Conservation (phyloP, 1,140 invertebrate genomes). For the Metopolophium dirhodum region DNA sequence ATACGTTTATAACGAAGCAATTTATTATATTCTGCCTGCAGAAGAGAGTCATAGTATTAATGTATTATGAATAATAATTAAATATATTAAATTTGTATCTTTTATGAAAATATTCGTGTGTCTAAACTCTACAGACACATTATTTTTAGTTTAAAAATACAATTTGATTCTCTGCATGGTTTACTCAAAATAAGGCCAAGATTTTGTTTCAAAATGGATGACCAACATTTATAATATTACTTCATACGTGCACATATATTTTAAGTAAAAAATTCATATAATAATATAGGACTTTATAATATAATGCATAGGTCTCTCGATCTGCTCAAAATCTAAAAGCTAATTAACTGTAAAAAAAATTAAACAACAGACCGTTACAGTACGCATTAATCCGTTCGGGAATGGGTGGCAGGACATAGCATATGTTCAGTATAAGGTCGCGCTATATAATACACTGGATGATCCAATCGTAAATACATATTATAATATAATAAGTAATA, state of each 20-base stretch:
- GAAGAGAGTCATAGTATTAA: neutral
- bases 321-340: neutral
- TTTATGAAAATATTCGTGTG: neutral
- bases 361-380: neutral
- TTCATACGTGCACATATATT: too few species aligned
- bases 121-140: neutral
- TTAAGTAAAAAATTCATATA: neutral
- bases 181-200: neutral
- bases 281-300: neutral
- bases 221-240: neutral
- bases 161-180: neutral
- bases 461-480: neutral
- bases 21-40: neutral
- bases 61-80: neutral
- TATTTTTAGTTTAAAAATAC: neutral
- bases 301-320: neutral
- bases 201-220: neutral
- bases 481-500: neutral
- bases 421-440: neutral
- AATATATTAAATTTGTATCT: neutral
- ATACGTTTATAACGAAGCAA: neutral
- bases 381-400: neutral
- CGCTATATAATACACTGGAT: neutral
- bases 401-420: neutral
- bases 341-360: neutral